Base-by-base conservation (phyloP, 2,113 vertebrate species). In the Ceuthmochares aereus region DNA sequence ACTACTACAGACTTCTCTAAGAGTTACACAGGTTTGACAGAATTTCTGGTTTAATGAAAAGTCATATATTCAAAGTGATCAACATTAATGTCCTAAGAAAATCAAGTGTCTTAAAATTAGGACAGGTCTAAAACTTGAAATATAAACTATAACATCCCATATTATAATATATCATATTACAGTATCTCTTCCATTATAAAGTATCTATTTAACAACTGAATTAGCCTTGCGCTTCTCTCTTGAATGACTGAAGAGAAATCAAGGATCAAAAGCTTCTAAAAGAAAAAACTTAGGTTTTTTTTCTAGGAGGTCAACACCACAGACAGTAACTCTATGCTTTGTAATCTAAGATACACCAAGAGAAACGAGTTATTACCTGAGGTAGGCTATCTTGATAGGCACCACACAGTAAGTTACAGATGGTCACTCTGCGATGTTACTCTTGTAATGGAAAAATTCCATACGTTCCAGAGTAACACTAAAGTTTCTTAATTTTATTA, bases 361-460 rank as follows among this genome's bases (percentile, higher is more conserved):
- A 52, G 32, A 60, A 83, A 26, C 2, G 29, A 25, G 19, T 23
- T 47, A 55, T 15, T 74, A 51, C 47, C 25, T 29, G 56, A 52
- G 25, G 27, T 0, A 36, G 21, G 21, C 3, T 27, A 43, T 12
- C n/a, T 43, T 4, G 3, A 68, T 1, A 54, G 14, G 42, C 25
- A 26, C 45, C 74, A 64, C 13, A 63, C 10, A 72, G 3, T 10
- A 14, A 72, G 15, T 47, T 10, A 58, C 4, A 56, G 23, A 37
- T 36, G 51, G 27, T 59, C n/a, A 42, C 14, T 40, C 34, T 13
- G 34, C 4, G 2, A 37, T 34, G 47, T 29, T 23, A 51, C 17
- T 43, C 34, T 36, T 25, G 6, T 10, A 89, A 27, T 2, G 70
- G 63, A 54, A 69, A 49, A 52, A 22, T 9, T 36, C 55, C 11